phyloP scores from a whole-genome alignment of 2,113 vertebrate species.

The Aleadryas rufinucha region DNA sequence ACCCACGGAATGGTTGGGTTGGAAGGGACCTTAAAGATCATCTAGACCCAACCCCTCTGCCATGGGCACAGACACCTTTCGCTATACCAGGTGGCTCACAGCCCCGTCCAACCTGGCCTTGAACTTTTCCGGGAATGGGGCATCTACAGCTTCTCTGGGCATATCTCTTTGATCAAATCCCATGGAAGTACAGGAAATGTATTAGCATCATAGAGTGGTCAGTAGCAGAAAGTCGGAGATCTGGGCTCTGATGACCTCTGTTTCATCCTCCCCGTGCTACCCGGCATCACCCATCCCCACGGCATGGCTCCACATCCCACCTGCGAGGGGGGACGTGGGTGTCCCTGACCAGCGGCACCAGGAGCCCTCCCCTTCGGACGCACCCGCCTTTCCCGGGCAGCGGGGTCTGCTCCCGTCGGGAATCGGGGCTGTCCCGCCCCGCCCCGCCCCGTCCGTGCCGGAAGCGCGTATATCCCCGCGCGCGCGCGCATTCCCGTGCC shows the following conservation, averaged over 20 bases:
- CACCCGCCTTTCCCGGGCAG: not conserved
- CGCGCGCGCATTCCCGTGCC: no score
- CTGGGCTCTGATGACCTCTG: no score
- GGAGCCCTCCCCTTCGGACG: accelerated
- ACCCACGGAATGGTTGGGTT: not conserved
- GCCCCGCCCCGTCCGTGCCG: not conserved
- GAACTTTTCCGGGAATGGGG: not conserved
- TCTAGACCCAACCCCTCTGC: not conserved
- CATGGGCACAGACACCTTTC: not conserved
- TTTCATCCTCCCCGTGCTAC: not conserved
- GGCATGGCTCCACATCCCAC: accelerated
- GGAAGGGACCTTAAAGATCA: no score
- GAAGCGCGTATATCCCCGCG: not conserved
- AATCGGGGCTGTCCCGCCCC: not conserved
- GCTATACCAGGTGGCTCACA: not conserved
- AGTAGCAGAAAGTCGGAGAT: not conserved
- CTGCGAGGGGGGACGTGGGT: accelerated
- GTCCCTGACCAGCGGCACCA: not conserved
- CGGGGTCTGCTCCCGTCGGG: accelerated
- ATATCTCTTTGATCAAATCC: not conserved
- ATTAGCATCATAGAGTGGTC: accelerated
- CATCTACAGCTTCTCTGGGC: not conserved
- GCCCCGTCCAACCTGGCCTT: not conserved
- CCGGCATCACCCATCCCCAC: accelerated
- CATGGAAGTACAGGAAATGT: accelerated